Percentiles rank a stretch among this genome's conserved stretches.
Conservation (phyloP, 2,888 invertebrate genomes). For the Flexamia atlantica region DNA sequence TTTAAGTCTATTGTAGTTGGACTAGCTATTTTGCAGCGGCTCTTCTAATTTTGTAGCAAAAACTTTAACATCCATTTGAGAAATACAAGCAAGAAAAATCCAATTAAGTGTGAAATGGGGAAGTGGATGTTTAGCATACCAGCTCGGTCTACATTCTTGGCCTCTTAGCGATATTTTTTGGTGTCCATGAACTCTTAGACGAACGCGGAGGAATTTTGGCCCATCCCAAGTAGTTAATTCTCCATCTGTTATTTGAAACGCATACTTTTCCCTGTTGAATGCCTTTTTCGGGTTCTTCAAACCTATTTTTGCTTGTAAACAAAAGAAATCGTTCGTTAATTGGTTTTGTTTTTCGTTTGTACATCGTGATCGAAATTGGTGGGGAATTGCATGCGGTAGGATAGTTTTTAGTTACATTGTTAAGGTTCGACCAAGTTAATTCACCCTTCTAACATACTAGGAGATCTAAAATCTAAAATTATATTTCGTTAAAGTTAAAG, state of each 20-base stretch:
- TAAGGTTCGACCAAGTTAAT: too few species aligned
- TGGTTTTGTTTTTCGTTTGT: too few species aligned
- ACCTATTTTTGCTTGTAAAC: not conserved
- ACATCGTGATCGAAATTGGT: too few species aligned
- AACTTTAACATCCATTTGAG: not conserved
- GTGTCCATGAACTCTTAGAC: constrained; percentile 43
- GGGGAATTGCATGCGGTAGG: too few species aligned
- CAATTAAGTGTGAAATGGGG: constrained; percentile 10
- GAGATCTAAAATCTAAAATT: too few species aligned
- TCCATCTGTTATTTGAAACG: constrained; percentile 3
- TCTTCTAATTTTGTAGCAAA: too few species aligned
- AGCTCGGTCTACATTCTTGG: constrained; percentile 34
- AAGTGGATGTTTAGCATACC: constrained; percentile 1
- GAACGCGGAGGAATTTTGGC: constrained; percentile 37
- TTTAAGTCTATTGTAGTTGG: too few species aligned
- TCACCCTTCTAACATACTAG: too few species aligned
- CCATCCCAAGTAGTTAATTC: constrained; percentile 6
- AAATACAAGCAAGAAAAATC: not conserved
- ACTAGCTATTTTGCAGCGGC: not conserved
- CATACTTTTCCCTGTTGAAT: not conserved
- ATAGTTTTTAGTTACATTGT: too few species aligned
- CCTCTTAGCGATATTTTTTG: constrained; percentile 19
- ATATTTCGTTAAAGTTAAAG: too few species aligned
- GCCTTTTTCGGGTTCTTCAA: not conserved
- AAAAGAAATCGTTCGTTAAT: not conserved